Conservation (phyloP, 2,888 invertebrate species). For the Nezara viridula region DNA sequence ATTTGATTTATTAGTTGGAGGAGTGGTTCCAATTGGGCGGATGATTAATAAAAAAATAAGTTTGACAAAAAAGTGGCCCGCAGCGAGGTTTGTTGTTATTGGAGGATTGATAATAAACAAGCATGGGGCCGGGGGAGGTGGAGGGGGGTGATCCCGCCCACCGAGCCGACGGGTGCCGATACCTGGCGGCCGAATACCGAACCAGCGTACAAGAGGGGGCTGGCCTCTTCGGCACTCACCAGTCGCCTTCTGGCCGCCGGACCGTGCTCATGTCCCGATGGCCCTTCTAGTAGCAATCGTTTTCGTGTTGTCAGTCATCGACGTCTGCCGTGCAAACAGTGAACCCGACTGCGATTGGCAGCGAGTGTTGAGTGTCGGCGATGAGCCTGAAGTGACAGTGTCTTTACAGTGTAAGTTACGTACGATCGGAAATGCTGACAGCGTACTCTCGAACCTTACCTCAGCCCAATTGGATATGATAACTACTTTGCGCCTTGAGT, state of each 20-base stretch:
- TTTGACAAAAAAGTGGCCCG: constrained; percentile 44
- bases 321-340: constrained; percentile 72
- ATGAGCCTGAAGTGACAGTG: constrained; percentile 68
- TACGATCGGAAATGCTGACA: constrained; percentile 79
- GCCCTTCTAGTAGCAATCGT: constrained; percentile 51
- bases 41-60: constrained; percentile 52
- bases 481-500: constrained; percentile 80
- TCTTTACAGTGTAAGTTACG: constrained; percentile 76
- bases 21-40: constrained; percentile 54
- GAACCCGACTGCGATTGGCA: constrained; percentile 82
- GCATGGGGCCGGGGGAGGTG: constrained; percentile 47
- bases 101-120: constrained; percentile 59
- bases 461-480: constrained; percentile 78
- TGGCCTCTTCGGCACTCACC: background rate
- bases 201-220: constrained; percentile 51
- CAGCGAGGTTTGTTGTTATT: constrained; percentile 57
- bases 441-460: constrained; percentile 79
- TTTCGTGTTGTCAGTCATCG: constrained; percentile 14
- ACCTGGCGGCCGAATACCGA: constrained; percentile 51
- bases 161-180: constrained; percentile 56
- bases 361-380: constrained; percentile 72
- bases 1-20: constrained; percentile 28
- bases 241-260: constrained; percentile 55
- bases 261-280: constrained; percentile 51
- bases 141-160: constrained; percentile 56